Conservation (phyloP, 1,140 invertebrate species). For the Drosophila eugracilis region DNA sequence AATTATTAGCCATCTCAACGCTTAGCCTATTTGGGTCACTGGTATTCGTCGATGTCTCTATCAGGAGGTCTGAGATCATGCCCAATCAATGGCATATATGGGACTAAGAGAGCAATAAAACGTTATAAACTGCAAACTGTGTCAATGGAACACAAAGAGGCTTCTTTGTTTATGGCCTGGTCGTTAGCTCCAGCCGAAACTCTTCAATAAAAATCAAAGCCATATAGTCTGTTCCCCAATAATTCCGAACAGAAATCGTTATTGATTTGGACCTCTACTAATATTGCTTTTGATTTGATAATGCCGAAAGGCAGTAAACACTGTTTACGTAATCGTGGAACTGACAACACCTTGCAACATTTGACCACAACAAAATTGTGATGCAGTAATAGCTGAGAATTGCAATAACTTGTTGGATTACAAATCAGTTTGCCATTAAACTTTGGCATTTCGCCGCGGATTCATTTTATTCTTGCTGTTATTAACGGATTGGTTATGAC, state of each 20-base stretch:
- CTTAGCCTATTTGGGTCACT: slow-evolving; percentile 47
- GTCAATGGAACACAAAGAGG: slow-evolving; percentile 43
- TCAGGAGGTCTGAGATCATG: slow-evolving; percentile 34
- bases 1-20: slow-evolving; percentile 31
- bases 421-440: slow-evolving; percentile 67
- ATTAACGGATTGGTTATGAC: slow-evolving; percentile 64
- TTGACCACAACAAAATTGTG: slow-evolving; percentile 27
- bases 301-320: slow-evolving; percentile 38
- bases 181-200: slow-evolving; percentile 18
- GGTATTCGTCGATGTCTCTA: slow-evolving; percentile 7
- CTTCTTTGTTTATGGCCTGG: slow-evolving; percentile 41
- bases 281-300: slow-evolving; percentile 69
- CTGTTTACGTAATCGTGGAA: slow-evolving; percentile 26
- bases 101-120: slow-evolving; percentile 32
- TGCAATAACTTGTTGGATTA: slow-evolving; percentile 30
- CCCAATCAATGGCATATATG: slow-evolving; percentile 23
- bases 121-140: slow-evolving; percentile 58
- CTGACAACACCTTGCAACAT: slow-evolving; percentile 24
- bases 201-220: slow-evolving; percentile 63
- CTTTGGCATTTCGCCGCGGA: slow-evolving; percentile 62
- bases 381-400: slow-evolving; percentile 31
- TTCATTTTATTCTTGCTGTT: slow-evolving; percentile 18
- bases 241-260: slow-evolving; percentile 48
- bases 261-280: slow-evolving; percentile 56
- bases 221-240: slow-evolving; percentile 38